These are phyloP conservation scores for Lepidothrix coronata DNA, from an alignment of 2,113 vertebrate genomes.

Conservation along the genomic window DNA sequence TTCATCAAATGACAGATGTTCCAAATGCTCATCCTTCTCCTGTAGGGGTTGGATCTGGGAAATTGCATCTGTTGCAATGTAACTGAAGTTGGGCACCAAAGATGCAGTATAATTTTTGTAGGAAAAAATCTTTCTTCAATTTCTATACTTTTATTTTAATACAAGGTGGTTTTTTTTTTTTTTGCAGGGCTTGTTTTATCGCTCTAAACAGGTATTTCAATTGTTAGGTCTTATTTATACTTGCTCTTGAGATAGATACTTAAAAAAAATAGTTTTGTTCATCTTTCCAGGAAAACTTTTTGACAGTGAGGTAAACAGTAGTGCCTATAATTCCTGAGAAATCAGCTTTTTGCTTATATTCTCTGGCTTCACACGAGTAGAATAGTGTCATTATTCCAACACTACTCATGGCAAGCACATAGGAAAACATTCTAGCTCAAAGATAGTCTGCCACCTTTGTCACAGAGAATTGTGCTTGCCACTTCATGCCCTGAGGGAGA, in stretches of 20 bases:
- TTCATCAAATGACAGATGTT: conserved; percentile 1
- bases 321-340: background rate
- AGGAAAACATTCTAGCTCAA: background rate
- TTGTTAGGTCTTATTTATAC: background rate
- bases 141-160: background rate
- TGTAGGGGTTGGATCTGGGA: background rate
- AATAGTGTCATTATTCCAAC: background rate
- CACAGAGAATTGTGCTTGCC: background rate
- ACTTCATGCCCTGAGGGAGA: background rate
- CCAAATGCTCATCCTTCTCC: background rate
- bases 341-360: background rate
- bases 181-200: background rate
- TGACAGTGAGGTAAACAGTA: background rate
- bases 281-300: background rate
- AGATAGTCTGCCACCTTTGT: background rate
- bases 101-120: background rate
- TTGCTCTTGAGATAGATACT: background rate
- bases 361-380: background rate
- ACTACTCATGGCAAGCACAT: background rate
- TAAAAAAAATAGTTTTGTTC: background rate
- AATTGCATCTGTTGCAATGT: conserved; percentile 23
- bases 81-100: conserved; percentile 14
- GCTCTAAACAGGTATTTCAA: background rate
- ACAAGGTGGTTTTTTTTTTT: background rate
- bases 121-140: background rate